These are phyloP conservation scores for Caradrina clavipalpis DNA, from an alignment of 2,888 invertebrate species.

Conservation along the genomic window DNA sequence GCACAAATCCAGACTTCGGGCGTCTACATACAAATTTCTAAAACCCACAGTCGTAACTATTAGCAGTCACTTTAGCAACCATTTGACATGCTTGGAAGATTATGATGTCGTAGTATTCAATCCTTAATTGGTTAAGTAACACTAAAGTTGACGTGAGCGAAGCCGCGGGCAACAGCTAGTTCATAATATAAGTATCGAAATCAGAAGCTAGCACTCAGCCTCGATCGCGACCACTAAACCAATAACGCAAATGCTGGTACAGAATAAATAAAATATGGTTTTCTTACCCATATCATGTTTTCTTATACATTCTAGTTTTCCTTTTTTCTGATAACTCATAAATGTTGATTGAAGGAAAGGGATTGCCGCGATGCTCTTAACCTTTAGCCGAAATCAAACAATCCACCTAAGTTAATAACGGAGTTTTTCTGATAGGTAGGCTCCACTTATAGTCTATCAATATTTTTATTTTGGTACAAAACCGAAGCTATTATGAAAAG, in stretches of 20 bases:
- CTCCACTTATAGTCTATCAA: neutral
- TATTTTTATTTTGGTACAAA: neutral
- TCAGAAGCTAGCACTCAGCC: neutral
- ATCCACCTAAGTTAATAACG: conserved; percentile 21
- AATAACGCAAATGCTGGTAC: conserved; percentile 20
- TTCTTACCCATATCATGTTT: conserved; percentile 34
- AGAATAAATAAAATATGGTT: conserved; percentile 30
- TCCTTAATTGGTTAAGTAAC: no score
- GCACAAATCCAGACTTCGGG: no score
- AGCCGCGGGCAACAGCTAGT: no score
- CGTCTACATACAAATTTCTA: no score
- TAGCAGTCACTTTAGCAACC: no score
- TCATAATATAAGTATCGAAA: no score
- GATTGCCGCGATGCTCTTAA: conserved; percentile 49
- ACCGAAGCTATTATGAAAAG: no score
- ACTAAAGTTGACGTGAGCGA: no score
- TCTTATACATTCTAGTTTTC: conserved; percentile 32
- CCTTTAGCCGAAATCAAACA: conserved; percentile 45
- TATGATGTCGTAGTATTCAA: no score
- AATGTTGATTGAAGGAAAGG: conserved; percentile 55
- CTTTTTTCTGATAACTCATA: conserved; percentile 42
- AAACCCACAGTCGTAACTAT: no score
- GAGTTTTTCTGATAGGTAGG: conserved; percentile 3
- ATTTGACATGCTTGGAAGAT: no score
- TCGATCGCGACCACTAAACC: neutral